A percentile compares a stretch with the other conserved stretches of the same genome.
Evolutionary conservation across 2,797 vertebrate species (phyloP).

Genomic region (Amniataba percoides): DNA sequence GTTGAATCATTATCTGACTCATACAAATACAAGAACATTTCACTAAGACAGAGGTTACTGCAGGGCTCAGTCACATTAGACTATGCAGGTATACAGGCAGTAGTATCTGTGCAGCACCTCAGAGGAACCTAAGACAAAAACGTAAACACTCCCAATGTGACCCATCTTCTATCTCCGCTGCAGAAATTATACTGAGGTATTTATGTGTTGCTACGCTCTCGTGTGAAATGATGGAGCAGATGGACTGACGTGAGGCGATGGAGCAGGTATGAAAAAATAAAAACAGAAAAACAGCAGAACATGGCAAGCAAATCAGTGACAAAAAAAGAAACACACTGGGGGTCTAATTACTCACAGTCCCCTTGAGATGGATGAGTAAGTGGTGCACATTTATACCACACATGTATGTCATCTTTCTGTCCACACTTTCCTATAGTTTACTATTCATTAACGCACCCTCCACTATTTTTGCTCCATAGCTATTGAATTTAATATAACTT

Average conservation of each 20-base stretch:
- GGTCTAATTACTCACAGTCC: conserved; percentile 15
- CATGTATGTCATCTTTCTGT: neutral
- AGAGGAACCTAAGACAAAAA: no score
- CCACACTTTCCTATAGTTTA: no score
- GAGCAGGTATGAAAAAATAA: neutral
- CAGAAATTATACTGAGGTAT: neutral
- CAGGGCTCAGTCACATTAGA: neutral
- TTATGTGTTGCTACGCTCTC: neutral
- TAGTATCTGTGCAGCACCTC: no score
- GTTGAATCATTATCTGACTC: neutral
- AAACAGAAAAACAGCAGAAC: neutral
- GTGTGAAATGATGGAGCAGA: conserved; percentile 32
- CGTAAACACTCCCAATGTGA: no score
- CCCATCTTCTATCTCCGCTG: no score
- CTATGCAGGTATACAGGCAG: neutral
- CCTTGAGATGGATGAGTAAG: neutral
- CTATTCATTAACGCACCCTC: neutral
- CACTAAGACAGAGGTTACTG: neutral
- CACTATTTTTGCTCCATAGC: neutral
- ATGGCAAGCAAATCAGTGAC: neutral
- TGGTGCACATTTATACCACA: neutral
- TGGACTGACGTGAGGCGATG: neutral
- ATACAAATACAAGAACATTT: neutral
- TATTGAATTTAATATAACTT: neutral
- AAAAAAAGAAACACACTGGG: conserved; percentile 3